Base-by-base conservation (phyloP, 2,888 invertebrate species). In the Eupithecia inturbata region DNA sequence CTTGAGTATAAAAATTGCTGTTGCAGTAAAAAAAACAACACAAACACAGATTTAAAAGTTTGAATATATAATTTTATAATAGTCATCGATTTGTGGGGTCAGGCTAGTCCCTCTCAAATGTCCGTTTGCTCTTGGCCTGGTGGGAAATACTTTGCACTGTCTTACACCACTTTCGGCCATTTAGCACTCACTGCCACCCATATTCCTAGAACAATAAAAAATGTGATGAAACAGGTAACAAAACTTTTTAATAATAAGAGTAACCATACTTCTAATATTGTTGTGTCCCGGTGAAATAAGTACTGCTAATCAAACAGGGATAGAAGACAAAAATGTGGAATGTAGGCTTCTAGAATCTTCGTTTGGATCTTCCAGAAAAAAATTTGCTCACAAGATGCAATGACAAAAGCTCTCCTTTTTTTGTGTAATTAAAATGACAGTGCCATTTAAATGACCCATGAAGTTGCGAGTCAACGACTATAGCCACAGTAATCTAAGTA, bases 1-100 rank as follows among this genome's bases (percentile, higher is more conserved):
- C 85, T 89, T 89, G 91, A 93, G 93, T 94, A 93, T 93, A 94
- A 94, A 93, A 92, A 86, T 68, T 81, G 80, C 87, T 92, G 90
- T 92, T 89, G 90, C 88, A 83, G 88, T 89, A 69, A 78, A 74
- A 79, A 90, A 91, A 87, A 89, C 88, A 92, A 91, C 91, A 92
- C 90, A 89, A 91, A 90, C 88, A 87, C 85, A 80, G 83, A 87
- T 87, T 88, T 87, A 89, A 87, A 87, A 67, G 86, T 88, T 84
- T 84, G 84, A 86, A 87, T 86, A 87, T 81, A 75, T 85, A 88
- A 68, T 70, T 31, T 63, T 71, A 67, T 72, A 45, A 71, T 75
- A 91, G 90, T 92, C 91, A 64, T 92, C 88, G 90, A 89, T 88
- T 90, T 89, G 76, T 74, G 62, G 77, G 83, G 82, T 87, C 88